Evolutionary conservation across 2,113 vertebrate genomes (phyloP), one percentile per base, ranked within the genome.

Genomic region (Myotis brandtii): DNA sequence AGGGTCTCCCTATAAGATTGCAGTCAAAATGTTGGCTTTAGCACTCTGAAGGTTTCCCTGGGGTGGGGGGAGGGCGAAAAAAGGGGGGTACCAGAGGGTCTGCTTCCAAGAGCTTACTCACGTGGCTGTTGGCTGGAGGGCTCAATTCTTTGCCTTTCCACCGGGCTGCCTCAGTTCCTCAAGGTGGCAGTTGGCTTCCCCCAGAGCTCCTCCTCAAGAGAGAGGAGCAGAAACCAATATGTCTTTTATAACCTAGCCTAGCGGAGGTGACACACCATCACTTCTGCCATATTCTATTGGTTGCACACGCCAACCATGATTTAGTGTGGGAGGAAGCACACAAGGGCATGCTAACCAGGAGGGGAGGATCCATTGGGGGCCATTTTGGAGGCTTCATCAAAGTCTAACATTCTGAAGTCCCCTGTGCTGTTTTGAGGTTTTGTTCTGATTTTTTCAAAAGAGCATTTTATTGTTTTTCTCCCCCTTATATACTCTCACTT

Each of bases 371-470:
- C 66, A 10, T 25, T 52, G 34, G 87, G 10, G 30, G 17, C 3
- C 77, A 77, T 30, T 32, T 70, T 83, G 25, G 25, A 59, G 32
- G 14, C 32, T 80, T 86, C 21, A 32, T 77, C 50, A 50, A 48
- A 75, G 46, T 59, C 40, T 75, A 82, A 76, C 50, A 82, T 20
- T 82, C 25, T 40, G 6, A 32, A 34, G 54, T 25, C 12, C 21
- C 34, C 20, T 48, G 73, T 76, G 46, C 27, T 76, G 62, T 46
- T 93, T 83, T 73, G 62, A 82, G 14, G 34, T 88, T 66, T 92
- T 32, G 43, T 76, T 89, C 34, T 89, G 32, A 80, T n/a, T 81
- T 91, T 91, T 85, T 34, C 9, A 52, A 79, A 95, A 66, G 30
- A 37, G 46, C 30, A 54, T 69, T 46, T 66, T 32, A 21, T 54